Base-by-base conservation (phyloP, 2,113 vertebrate species). In the Gambusia affinis region DNA sequence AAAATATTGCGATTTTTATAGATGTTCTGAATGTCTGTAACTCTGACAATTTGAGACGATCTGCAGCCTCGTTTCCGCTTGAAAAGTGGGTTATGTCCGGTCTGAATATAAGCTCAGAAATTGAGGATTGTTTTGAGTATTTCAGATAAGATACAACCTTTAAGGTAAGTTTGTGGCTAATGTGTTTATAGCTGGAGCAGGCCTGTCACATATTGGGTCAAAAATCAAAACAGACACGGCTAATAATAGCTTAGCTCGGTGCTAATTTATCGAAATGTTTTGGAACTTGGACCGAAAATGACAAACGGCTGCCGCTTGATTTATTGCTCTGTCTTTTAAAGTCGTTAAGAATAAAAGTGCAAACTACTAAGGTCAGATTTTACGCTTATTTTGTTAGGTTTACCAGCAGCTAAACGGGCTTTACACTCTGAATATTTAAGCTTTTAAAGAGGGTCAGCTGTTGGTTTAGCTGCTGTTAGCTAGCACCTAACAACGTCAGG, bases 31-130 rank as follows among this genome's bases (percentile, higher is more conserved):
- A 54, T 0, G 22, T 54, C 8, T n/a, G 51, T 57, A n/a, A 2
- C 51, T 54, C 22, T 8, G 8, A 24, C 22, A 54, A 10, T 54
- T 24, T 22, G 51, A 54, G 22, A 22, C 22, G 51, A 8, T 7
- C 19, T n/a, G 22, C 24, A 6, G 35, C 2, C 10, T n/a, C 51
- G 29, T 60, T 72, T 72, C 70, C 70, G 76, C 51, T 69, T 42
- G 15, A 5, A 24, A 22, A 22, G 68, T 24, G 30, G 4, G 2
- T 5, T 3, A 64, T 60, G 79, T 92, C 86, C 86, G 85, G 85
- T 15, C 63, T 44, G 86, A 75, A 72, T 28, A 72, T 76, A 82
- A 89, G 76, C 85, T 88, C 79, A 39, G 28, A 33, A 44, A 90
- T 81, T 82, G 47, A 79, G 73, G 39, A 39, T 12, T 35, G 68